Conservation (phyloP, 2,113 vertebrate genomes). For the Centropus unirufus region DNA sequence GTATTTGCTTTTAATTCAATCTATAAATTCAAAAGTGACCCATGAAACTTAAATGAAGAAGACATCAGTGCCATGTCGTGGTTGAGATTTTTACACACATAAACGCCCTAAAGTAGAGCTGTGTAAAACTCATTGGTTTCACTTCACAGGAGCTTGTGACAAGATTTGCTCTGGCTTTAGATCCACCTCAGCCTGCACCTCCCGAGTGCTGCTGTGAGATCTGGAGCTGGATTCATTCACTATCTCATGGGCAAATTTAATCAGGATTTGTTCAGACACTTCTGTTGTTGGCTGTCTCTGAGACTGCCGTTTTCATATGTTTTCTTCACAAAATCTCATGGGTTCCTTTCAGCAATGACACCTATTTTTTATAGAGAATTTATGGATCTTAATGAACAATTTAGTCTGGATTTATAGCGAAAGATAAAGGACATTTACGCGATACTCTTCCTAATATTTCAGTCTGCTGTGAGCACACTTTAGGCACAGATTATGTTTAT, state of each 20-base stretch:
- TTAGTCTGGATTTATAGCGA: neutral
- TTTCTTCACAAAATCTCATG: neutral
- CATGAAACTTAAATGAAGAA: neutral
- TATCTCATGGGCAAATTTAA: neutral
- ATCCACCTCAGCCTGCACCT: neutral
- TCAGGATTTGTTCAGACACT: neutral
- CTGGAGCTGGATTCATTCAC: neutral
- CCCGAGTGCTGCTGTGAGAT: neutral
- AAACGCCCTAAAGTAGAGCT: conserved; percentile 1
- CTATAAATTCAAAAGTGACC: neutral
- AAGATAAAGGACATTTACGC: neutral
- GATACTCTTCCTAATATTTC: neutral
- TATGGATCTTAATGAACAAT: neutral
- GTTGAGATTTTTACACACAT: conserved; percentile 5
- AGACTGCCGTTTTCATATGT: neutral
- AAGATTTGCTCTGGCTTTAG: conserved; percentile 8
- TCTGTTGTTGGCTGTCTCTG: neutral
- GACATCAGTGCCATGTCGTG: neutral
- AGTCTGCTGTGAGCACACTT: neutral
- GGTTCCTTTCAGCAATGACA: neutral
- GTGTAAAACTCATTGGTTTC: conserved; percentile 51
- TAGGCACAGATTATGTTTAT: neutral
- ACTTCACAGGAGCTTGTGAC: neutral
- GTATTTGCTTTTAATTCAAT: neutral
- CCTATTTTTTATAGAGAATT: neutral